Base-by-base conservation (phyloP, 2,113 vertebrate genomes). In the Cairina moschata region DNA sequence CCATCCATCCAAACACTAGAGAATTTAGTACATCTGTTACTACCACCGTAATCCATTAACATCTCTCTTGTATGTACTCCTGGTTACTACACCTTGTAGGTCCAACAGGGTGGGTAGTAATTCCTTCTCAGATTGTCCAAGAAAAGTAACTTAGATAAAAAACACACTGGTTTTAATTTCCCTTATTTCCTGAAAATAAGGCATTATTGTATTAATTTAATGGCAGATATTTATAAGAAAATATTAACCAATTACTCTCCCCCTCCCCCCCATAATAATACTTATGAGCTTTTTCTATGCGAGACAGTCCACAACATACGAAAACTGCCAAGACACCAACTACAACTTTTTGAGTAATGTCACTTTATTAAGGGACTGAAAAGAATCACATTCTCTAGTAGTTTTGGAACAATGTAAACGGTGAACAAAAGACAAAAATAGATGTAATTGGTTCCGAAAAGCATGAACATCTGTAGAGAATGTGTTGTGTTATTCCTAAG, bases 401-500 rank as follows among this genome's bases (percentile, higher is more conserved):
- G 92, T 75, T 95, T 97, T 90, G 93, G 96, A 98, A 98, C 97
- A 98, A 98, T 97, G 94, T 88, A 84, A 73, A 92, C 31, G 71
- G 68, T n/a, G 93, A 96, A 98, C 95, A 97, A 95, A 97, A 96
- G 96, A 92, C 89, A 96, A 88, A 97, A 97, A 94, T 96, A 97
- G 93, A 95, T 85, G 94, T 98, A 98, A 98, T 97, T 96, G 97
- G 90, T 97, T 98, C 71, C 95, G 98, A 98, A 98, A 97, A 97
- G 98, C 97, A 97, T 97, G 98, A 98, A 98, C 97, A 96, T 95
- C 96, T 97, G 97, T 92, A 95, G 90, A 96, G 97, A 97, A 97
- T 92, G 96, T 88, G 94, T 52, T 91, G 82, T 83, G 46, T 93
- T 96, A 97, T 93, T 94, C 95, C 87, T 93, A 95, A 86, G 79